phyloP scores from a whole-genome alignment of 2,888 invertebrate species.

The Lycaena phlaeas region DNA sequence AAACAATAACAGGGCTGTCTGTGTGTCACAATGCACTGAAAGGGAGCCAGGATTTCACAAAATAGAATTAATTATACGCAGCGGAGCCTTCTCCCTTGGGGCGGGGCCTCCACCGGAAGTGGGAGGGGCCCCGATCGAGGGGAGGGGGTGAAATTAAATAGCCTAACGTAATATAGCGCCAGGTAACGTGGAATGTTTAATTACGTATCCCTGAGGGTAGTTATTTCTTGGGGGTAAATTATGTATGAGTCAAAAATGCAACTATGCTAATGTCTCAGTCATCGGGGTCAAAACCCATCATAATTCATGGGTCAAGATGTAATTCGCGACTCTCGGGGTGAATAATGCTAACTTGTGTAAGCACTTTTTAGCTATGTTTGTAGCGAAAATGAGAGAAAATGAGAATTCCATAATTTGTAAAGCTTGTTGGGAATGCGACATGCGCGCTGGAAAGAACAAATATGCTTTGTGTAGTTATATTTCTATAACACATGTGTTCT shows the following conservation, averaged over 20 bases:
- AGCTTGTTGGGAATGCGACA: no score
- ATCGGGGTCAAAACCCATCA: not conserved
- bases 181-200: slow-evolving; percentile 27
- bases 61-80: slow-evolving; percentile 32
- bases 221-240: slow-evolving; percentile 8
- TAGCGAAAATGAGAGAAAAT: no score
- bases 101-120: slow-evolving; percentile 24
- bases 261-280: slow-evolving; percentile 4
- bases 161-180: slow-evolving; percentile 25
- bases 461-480: no score
- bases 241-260: slow-evolving; percentile 5
- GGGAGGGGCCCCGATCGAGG: slow-evolving; percentile 21
- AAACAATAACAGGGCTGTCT: slow-evolving; percentile 9
- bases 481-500: no score
- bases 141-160: slow-evolving; percentile 26
- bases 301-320: not conserved
- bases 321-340: not conserved
- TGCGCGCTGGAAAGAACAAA: no score
- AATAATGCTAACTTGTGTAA: no score
- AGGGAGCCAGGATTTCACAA: slow-evolving; percentile 20
- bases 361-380: no score
- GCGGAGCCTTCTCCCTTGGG: slow-evolving; percentile 26
- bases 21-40: slow-evolving; percentile 13
- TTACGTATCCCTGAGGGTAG: slow-evolving; percentile 19
- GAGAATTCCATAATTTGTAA: no score